A percentile compares a stretch with the other conserved stretches of the same genome.
Evolutionary conservation across 2,797 vertebrate species (phyloP).

Genomic region (Cephalopachus bancanus): DNA sequence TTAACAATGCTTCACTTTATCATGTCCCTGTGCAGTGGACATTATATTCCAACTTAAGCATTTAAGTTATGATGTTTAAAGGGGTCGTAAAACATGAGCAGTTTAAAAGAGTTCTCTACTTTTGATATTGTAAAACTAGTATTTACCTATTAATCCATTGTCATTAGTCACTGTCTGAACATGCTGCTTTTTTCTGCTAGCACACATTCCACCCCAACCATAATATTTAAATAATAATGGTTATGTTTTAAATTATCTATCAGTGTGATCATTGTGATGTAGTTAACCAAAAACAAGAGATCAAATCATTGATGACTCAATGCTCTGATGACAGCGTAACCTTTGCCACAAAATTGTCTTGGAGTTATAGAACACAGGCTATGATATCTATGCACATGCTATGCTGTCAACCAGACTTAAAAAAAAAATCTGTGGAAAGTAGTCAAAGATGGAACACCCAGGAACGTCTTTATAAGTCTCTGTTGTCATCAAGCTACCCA

Average conservation of each 20-base stretch:
- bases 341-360: background rate
- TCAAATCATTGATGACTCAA: background rate
- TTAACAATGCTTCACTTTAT: background rate
- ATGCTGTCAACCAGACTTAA: background rate
- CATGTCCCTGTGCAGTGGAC: background rate
- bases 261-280: constrained; percentile 32
- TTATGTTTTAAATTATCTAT: constrained; percentile 54
- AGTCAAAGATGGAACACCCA: background rate
- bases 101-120: background rate
- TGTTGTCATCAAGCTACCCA: background rate
- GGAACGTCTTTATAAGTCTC: background rate
- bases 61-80: constrained; percentile 6
- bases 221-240: background rate
- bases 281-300: constrained; percentile 50
- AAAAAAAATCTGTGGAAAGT: background rate
- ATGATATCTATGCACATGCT: background rate
- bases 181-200: background rate
- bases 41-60: background rate
- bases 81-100: background rate
- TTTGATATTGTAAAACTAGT: background rate
- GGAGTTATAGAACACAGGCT: background rate
- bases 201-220: background rate
- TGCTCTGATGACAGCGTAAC: constrained; percentile 57
- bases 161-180: background rate
- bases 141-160: background rate